Base-by-base conservation (phyloP, 1,140 invertebrate genomes). In the Euglossa dilemma region DNA sequence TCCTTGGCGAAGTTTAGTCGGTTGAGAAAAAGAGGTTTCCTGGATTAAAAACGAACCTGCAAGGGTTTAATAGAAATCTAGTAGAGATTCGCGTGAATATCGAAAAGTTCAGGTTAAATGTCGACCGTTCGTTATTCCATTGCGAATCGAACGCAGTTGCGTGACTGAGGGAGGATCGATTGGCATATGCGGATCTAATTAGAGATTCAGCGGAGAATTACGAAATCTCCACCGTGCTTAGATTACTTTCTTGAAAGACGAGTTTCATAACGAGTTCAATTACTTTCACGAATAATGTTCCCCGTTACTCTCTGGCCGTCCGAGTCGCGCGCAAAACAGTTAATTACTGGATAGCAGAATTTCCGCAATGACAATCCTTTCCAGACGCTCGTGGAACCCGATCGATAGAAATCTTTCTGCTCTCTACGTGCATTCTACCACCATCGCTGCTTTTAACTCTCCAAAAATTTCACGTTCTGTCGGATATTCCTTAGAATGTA, bases 241-340 rank as follows among this genome's bases (percentile, higher is more conserved):
- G 67, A 87, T 84, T 77, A 72, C 67, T 87, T 76, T 84, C 81
- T 75, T 79, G 50, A 83, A 75, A 84, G 76, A 84, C 80, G 71
- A 87, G 75, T 87, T 87, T 87, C 85, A 80, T 80, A 86, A 86
- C 74, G 54, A 84, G 59, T 83, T 70, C 75, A 75, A 87, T 86
- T 86, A 86, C 80, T 87, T 86, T 87, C 71, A 83, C 85, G 70
- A 86, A 86, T 86, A 83, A 86, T 77, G n/a, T 86, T 72, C 54
- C 52, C 43, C 25, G 43, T 67, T 43, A 76, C 71, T 64, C 56
- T 47, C 64, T 66, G n/a, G 43, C 11, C 45, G 20, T 5, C 14
- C 18, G 56, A 50, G 28, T 23, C 25, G 2, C n/a, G 52, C 18
- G 45, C 57, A 78, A 87, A 87, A 83, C 63, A 59, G 20, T n/a